Percentiles rank a stretch among this genome's conserved stretches.
Conservation (phyloP, 2,113 vertebrate genomes). For the Tichodroma muraria region DNA sequence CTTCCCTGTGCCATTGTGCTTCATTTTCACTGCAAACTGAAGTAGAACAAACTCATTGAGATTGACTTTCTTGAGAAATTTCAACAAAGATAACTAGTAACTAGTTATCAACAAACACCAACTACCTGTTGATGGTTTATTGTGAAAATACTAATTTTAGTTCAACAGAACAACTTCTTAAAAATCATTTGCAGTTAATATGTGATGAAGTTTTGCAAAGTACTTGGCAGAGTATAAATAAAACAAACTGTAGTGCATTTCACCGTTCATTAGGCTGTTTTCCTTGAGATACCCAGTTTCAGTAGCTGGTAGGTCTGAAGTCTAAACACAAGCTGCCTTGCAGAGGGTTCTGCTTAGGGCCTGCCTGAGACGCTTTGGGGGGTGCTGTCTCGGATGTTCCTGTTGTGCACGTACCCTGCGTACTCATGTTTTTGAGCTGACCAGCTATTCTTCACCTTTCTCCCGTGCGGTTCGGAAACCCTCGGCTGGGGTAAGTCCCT, state of each 20-base stretch:
- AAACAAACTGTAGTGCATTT: not conserved
- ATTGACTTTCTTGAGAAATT: not conserved
- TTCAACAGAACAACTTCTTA: not conserved
- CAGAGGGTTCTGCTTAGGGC: not conserved
- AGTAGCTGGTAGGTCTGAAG: not conserved
- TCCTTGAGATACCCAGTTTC: not conserved
- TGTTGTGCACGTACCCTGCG: accelerated
- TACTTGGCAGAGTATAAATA: not conserved
- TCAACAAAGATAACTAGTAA: not conserved
- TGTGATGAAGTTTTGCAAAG: not conserved
- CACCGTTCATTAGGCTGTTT: not conserved
- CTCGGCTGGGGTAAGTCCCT: accelerated
- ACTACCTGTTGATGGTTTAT: not conserved
- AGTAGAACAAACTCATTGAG: not conserved
- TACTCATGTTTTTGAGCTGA: not conserved
- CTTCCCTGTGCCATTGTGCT: not conserved
- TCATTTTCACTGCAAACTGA: not conserved
- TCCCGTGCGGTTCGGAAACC: not conserved
- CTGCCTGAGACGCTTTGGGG: not conserved
- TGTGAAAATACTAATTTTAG: not conserved
- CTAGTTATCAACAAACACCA: no score
- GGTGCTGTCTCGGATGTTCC: no score
- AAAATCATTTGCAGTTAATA: not conserved
- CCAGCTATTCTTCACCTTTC: no score
- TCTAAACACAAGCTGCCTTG: not conserved